phyloP scores from a whole-genome alignment of 2,113 vertebrate genomes.

The Struthio camelus region DNA sequence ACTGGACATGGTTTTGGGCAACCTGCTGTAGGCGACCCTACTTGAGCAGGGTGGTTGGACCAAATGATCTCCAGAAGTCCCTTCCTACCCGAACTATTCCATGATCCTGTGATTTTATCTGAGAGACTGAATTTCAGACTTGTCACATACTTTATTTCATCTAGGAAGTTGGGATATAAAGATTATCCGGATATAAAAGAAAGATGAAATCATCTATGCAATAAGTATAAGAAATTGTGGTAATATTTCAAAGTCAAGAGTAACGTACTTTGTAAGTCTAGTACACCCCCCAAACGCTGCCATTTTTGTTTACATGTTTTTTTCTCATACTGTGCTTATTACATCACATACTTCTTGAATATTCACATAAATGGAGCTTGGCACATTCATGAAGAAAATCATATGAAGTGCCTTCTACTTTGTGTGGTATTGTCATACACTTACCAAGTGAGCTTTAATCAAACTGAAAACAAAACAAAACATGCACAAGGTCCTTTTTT shows the following conservation, averaged over 20 bases:
- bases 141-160: neutral
- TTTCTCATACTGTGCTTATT: neutral
- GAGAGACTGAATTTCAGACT: neutral
- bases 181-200: neutral
- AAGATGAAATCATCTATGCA: neutral
- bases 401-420: neutral
- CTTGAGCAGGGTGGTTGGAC: neutral
- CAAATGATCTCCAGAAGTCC: neutral
- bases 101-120: neutral
- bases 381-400: neutral
- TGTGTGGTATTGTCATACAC: neutral
- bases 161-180: neutral
- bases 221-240: neutral
- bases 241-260: neutral
- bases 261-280: neutral
- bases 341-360: neutral
- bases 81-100: neutral
- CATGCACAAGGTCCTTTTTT: neutral
- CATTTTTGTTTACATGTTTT: neutral
- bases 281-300: neutral
- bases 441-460: neutral
- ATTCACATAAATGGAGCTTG: neutral
- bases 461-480: neutral
- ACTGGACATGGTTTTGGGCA: neutral
- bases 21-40: neutral